A percentile compares a stretch with the other conserved stretches of the same genome.
Evolutionary conservation across 2,797 vertebrate genomes (phyloP).

Genomic region (Benthosema pterotum): DNA sequence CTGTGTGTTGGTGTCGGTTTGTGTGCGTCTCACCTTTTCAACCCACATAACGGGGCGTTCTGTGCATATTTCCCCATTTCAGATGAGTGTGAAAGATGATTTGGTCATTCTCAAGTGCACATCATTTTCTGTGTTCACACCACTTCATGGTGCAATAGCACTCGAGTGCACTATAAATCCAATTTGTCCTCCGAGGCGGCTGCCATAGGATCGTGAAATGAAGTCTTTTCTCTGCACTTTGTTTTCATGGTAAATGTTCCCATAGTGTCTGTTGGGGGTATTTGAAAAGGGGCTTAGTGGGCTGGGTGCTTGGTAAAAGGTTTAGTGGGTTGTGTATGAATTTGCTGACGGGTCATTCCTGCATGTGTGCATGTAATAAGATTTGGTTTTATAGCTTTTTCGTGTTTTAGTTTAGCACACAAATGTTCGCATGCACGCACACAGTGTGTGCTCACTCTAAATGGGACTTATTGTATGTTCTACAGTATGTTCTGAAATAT

Average conservation of each 20-base stretch:
- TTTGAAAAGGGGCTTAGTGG: background rate
- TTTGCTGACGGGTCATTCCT: slow-evolving; percentile 25
- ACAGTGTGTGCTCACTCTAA: too few relatives aligned
- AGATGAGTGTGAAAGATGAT: too few relatives aligned
- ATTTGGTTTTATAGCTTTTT: slow-evolving; percentile 28
- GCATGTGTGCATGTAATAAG: slow-evolving; percentile 23
- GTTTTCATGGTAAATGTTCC: background rate
- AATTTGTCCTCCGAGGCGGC: slow-evolving; percentile 13
- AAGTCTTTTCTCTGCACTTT: background rate
- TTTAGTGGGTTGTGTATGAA: background rate
- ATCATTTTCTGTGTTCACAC: background rate
- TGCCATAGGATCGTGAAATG: background rate
- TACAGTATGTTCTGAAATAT: too few relatives aligned
- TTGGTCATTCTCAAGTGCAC: too few relatives aligned
- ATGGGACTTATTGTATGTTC: too few relatives aligned
- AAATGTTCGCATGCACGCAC: background rate
- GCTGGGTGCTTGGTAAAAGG: slow-evolving; percentile 4
- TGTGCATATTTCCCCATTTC: too few relatives aligned
- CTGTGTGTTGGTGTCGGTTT: background rate
- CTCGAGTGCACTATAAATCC: slow-evolving; percentile 3
- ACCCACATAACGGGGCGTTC: too few relatives aligned
- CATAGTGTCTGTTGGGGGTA: slow-evolving; percentile 1
- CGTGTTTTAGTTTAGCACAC: slow-evolving; percentile 9
- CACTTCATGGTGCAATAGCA: background rate
- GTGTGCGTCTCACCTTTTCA: too few relatives aligned